phyloP scores from a whole-genome alignment of 2,113 vertebrate species.

The Smithornis capensis region DNA sequence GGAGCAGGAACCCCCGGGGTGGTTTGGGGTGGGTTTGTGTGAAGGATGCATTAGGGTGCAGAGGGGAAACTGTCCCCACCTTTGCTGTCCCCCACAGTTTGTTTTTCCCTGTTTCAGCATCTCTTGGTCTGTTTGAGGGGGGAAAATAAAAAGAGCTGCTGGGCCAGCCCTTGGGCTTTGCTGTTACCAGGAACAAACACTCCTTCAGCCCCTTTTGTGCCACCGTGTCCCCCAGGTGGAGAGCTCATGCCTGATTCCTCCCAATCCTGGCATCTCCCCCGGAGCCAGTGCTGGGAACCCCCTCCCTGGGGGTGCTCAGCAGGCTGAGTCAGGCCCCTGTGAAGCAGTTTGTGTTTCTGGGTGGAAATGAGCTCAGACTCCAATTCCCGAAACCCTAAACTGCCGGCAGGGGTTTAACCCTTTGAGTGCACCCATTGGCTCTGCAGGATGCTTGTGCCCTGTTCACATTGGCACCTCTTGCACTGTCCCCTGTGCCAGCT shows the following conservation, averaged over 20 bases:
- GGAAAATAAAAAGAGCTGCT: rapidly evolving
- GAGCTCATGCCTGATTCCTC: neutral
- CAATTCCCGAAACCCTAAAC: neutral
- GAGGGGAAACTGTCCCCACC: neutral
- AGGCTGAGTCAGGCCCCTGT: neutral
- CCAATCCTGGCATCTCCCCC: neutral
- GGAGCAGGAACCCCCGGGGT: neutral
- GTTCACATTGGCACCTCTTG: rapidly evolving
- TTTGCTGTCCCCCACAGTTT: neutral
- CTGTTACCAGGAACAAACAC: neutral
- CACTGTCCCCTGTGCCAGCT: neutral
- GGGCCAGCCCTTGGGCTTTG: neutral
- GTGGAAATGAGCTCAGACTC: constrained; percentile 5
- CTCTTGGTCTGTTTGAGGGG: neutral
- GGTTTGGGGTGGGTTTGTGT: neutral
- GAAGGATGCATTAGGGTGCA: neutral
- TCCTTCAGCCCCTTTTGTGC: neutral
- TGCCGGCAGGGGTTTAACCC: neutral
- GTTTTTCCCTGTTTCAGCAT: neutral
- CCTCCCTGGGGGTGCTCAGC: neutral
- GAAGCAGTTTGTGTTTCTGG: neutral
- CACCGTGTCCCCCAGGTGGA: rapidly evolving
- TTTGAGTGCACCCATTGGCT: neutral
- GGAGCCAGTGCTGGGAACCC: neutral
- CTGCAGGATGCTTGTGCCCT: neutral